Evolutionary conservation across 2,888 invertebrate species (phyloP).

Genomic region (Chorisops tibialis): DNA sequence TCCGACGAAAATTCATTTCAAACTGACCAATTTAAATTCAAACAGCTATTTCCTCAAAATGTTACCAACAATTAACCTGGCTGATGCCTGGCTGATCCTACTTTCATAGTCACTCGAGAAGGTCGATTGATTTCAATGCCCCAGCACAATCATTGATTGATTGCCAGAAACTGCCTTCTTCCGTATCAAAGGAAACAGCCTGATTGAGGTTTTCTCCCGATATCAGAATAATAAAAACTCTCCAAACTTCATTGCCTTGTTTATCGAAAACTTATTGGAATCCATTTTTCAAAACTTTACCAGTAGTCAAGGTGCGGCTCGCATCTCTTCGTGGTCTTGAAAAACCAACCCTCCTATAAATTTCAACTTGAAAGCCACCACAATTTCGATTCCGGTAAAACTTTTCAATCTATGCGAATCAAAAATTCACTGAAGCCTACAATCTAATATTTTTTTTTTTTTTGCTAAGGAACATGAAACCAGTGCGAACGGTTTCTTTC

Average conservation of each 20-base stretch:
- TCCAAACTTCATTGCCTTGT: constrained; percentile 11
- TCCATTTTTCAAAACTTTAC: constrained; percentile 11
- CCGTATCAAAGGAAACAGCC: constrained; percentile 11
- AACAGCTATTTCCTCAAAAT: no score
- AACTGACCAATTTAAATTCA: no score
- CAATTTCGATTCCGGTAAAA: background rate
- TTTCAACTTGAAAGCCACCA: background rate
- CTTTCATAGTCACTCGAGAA: background rate
- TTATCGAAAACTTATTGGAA: constrained; percentile 24
- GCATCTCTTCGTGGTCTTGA: background rate
- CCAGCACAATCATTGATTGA: constrained; percentile 13
- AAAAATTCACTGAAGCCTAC: constrained; percentile 8
- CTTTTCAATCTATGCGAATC: constrained; percentile 8
- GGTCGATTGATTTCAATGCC: constrained; percentile 5
- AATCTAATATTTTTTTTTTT: no score
- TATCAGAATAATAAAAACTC: constrained; percentile 12
- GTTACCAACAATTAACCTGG: no score
- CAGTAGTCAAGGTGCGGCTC: no score
- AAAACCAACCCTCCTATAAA: background rate
- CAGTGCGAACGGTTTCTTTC: no score
- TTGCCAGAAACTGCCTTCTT: constrained; percentile 8
- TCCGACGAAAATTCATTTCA: no score
- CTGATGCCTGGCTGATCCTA: no score
- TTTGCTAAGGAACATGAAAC: no score
- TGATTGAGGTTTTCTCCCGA: background rate